Percentiles rank a stretch among this genome's conserved stretches.
phyloP scores from a whole-genome alignment of 2,797 vertebrate species.

The Macropus fuliginosus region DNA sequence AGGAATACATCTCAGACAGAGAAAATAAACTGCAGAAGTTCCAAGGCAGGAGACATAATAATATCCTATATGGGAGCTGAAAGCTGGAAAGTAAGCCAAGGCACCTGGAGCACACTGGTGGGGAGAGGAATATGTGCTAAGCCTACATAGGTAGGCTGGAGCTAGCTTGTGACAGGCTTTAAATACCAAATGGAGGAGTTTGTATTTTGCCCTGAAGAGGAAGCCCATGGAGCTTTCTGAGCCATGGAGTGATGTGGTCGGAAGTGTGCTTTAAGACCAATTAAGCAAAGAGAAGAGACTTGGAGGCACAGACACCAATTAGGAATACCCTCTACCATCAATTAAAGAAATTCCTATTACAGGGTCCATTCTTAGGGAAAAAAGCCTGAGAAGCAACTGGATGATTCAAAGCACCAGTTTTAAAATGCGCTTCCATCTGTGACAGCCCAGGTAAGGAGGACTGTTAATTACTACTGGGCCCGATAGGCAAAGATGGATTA shows the following conservation, averaged over 20 bases:
- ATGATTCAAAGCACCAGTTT: constrained; percentile 10
- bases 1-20: neutral
- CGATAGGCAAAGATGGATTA: neutral
- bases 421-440: constrained; percentile 9
- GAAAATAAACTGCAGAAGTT: neutral
- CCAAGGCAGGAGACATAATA: neutral
- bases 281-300: neutral
- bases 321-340: neutral
- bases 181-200: neutral
- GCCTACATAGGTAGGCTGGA: neutral
- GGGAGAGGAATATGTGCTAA: neutral
- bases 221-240: neutral
- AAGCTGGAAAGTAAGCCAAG: neutral
- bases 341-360: neutral
- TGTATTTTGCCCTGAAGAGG: neutral
- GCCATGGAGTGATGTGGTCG: neutral
- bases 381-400: constrained; percentile 28
- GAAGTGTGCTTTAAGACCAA: neutral
- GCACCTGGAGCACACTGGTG: neutral
- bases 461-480: neutral
- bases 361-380: neutral
- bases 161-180: neutral
- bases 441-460: neutral
- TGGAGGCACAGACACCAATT: neutral
- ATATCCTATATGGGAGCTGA: neutral